Evolutionary conservation across 2,113 vertebrate genomes (phyloP).

Genomic region (Pollimyrus isidori): DNA sequence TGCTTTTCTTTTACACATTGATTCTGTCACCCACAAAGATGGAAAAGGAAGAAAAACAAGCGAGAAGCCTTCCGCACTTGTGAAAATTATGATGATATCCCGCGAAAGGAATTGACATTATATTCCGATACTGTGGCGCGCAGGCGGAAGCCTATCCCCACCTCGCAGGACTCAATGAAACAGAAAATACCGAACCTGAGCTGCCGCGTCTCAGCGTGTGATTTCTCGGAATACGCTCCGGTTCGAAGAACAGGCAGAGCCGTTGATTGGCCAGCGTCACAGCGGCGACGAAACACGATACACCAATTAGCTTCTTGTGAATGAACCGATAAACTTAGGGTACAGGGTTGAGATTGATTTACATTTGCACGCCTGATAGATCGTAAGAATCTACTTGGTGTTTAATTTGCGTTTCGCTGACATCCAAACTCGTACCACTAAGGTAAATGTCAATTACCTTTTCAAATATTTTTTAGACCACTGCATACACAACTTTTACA

Average conservation of each 20-base stretch:
- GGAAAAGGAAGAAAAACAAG: neutral
- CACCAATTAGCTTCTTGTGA: conserved; percentile 41
- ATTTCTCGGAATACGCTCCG: conserved; percentile 76
- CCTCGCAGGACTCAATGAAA: neutral
- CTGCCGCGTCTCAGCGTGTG: neutral
- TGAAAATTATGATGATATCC: neutral
- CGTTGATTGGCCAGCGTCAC: conserved; percentile 27
- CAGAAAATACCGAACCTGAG: neutral
- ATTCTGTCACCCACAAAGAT: neutral
- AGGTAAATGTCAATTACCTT: conserved; percentile 8
- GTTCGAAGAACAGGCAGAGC: conserved; percentile 60
- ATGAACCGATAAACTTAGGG: conserved; percentile 18
- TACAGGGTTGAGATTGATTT: neutral
- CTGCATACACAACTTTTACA: neutral
- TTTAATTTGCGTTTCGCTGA: neutral
- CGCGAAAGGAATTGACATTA: neutral
- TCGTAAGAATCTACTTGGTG: neutral
- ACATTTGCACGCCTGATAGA: neutral
- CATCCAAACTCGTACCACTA: neutral
- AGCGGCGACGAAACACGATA: neutral
- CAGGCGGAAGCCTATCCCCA: neutral
- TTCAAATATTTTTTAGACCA: neutral
- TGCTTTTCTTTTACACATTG: neutral
- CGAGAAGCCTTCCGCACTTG: neutral
- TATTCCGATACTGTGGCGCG: neutral